Base-by-base conservation (phyloP, 2,113 vertebrate species). In the Carettochelys insculpta region DNA sequence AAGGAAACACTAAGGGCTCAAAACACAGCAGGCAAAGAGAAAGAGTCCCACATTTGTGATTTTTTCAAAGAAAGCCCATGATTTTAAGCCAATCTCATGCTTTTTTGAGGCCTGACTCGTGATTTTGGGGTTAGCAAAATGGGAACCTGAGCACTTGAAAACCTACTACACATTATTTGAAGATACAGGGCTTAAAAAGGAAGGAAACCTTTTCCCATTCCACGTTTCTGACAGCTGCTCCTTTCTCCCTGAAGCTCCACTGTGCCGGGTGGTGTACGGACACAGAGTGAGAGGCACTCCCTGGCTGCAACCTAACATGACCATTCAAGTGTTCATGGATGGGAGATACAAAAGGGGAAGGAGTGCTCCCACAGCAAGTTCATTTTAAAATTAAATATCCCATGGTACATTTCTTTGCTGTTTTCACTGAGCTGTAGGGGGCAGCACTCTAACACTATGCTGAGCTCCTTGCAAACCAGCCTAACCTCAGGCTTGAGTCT, bases 361-460 rank as follows among this genome's bases (percentile, higher is more conserved):
- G 92, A 8, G 76, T 41, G 25, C 2, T 20, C 2, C 11, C 75
- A 65, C 80, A 29, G 29, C 2, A 56, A 29, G 41, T 81, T 86
- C 54, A 56, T 56, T 56, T 81, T 1, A 1, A 45, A 29, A 16
- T 22, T 80, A 41, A 31, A 6, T 56, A 6, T 56, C 27, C n/a
- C 17, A 1, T 43, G 14, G 41, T 13, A 53, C 3, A 0, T 48
- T 71, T 71, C 54, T 31, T 56, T 48, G 71, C 77, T 83, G 45
- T 41, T 27, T 1, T 75, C 2, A 1, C 0, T 16, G 0, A 56
- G 54, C 54, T 56, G 27, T 1, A 1, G 29, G 20, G 53, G 77
- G 51, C 51, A 71, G 83, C 80, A 51, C 51, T 56, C 51, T 6
- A 13, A 5, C 1, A 2, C 54, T 82, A 29, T 34, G 12, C 43